A percentile compares a stretch with the other conserved stretches of the same genome.
Conservation (phyloP, 2,113 vertebrate genomes). For the Hystrix cristata region DNA sequence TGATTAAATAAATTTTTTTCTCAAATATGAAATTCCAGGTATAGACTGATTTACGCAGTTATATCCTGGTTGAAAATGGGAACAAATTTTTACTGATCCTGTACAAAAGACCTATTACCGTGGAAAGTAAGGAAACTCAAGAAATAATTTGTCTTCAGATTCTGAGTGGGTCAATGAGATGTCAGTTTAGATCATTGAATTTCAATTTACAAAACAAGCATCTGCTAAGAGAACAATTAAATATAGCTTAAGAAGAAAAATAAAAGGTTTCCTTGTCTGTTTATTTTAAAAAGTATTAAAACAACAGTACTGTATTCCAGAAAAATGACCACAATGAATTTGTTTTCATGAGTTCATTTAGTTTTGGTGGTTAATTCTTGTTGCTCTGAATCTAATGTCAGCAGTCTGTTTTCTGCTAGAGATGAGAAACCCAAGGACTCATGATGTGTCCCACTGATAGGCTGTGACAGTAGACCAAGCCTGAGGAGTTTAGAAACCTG, state of each 20-base stretch:
- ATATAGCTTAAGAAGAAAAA: neutral
- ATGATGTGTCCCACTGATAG: neutral
- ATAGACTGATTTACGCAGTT: neutral
- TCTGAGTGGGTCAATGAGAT: neutral
- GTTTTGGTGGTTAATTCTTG: neutral
- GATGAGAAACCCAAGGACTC: neutral
- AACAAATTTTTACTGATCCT: neutral
- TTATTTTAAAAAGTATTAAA: neutral
- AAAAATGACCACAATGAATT: neutral
- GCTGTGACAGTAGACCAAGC: neutral
- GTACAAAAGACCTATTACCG: neutral
- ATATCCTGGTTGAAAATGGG: neutral
- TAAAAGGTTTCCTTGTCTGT: neutral
- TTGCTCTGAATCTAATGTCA: neutral
- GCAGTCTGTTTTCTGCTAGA: neutral
- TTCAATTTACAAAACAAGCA: neutral
- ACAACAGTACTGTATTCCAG: neutral
- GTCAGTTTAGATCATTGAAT: slow-evolving; percentile 1
- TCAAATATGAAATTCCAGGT: neutral
- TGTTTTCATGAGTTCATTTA: neutral
- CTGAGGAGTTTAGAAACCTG: neutral
- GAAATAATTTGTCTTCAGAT: neutral
- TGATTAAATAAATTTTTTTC: neutral
- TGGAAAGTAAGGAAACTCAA: neutral
- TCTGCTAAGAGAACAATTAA: neutral